phyloP scores from a whole-genome alignment of 2,113 vertebrate species.

The Hippocampus guttulatus region DNA sequence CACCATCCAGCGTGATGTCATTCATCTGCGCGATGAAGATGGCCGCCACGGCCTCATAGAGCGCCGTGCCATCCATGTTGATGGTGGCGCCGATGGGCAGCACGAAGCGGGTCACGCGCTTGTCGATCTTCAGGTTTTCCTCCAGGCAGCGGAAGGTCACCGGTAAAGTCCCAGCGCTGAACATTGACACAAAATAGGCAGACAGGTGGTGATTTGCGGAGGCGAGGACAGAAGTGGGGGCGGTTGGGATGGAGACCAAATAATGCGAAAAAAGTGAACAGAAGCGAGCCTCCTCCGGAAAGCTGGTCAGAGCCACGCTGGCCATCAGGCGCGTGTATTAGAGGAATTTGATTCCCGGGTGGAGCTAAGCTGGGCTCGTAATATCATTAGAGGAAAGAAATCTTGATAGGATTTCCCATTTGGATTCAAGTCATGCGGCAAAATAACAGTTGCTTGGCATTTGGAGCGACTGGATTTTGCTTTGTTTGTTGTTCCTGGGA shows the following conservation, averaged over 20 bases:
- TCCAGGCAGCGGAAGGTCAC: conserved; percentile 83
- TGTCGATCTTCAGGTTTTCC: conserved; percentile 79
- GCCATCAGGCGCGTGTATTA: conserved; percentile 48
- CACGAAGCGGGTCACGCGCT: conserved; percentile 79
- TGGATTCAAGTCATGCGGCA: conserved; percentile 53
- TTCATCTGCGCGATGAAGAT: conserved; percentile 87
- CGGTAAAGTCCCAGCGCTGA: conserved; percentile 77
- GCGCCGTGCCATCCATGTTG: conserved; percentile 82
- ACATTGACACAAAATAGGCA: conserved; percentile 27
- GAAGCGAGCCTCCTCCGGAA: conserved; percentile 24
- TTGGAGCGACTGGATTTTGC: neutral
- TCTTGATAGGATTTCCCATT: conserved; percentile 59
- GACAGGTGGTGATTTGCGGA: conserved; percentile 40
- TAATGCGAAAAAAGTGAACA: conserved; percentile 42
- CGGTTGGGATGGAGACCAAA: neutral
- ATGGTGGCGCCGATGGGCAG: conserved; percentile 82
- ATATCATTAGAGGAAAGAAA: conserved; percentile 59
- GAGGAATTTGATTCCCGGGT: conserved; percentile 54
- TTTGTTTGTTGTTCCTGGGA: neutral
- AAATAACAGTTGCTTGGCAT: conserved; percentile 57
- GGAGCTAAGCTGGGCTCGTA: conserved; percentile 50
- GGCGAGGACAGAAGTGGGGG: conserved; percentile 24
- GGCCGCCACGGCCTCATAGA: conserved; percentile 82
- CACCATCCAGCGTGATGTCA: conserved; percentile 71
- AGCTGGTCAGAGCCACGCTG: conserved; percentile 47